Evolutionary conservation across 2,888 invertebrate genomes (phyloP).

Genomic region (Apeira syringaria): DNA sequence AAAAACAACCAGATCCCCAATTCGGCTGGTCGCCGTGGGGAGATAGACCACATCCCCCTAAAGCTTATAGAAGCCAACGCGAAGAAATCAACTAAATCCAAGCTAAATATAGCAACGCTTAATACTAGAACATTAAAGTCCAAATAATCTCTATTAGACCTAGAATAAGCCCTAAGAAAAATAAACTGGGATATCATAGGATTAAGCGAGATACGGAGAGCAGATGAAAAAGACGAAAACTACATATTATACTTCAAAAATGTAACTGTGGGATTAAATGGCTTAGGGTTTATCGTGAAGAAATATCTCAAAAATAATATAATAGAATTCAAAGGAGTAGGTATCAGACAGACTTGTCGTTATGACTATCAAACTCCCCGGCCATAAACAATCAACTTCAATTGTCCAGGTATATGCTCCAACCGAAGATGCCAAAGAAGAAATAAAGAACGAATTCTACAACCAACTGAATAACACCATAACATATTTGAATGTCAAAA

Average conservation of each 20-base stretch:
- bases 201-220: slow-evolving; percentile 10
- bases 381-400: slow-evolving; percentile 7
- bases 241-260: slow-evolving; percentile 19
- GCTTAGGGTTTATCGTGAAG: slow-evolving; percentile 18
- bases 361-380: slow-evolving; percentile 10
- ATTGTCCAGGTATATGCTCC: slow-evolving; percentile 22
- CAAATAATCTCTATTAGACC: slow-evolving; percentile 12
- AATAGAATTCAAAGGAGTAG: slow-evolving; percentile 16
- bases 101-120: slow-evolving; percentile 16
- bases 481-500: slow-evolving; percentile 2
- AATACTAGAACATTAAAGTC: no score
- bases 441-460: no score
- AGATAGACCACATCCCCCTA: slow-evolving; percentile 20
- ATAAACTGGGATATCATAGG: slow-evolving; percentile 25
- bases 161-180: no score
- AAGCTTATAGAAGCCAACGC: not conserved
- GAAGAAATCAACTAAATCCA: slow-evolving; percentile 10
- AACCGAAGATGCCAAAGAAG: slow-evolving; percentile 7
- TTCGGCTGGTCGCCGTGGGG: slow-evolving; percentile 27
- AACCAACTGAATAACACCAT: slow-evolving; percentile 4
- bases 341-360: slow-evolving; percentile 21
- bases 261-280: slow-evolving; percentile 14
- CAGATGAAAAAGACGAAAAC: slow-evolving; percentile 8
- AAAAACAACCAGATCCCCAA: slow-evolving; percentile 7
- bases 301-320: slow-evolving; percentile 14